Evolutionary conservation across 2,797 vertebrate species (phyloP), one percentile per base, ranked within the genome.

Genomic region (Ispidina lecontei): DNA sequence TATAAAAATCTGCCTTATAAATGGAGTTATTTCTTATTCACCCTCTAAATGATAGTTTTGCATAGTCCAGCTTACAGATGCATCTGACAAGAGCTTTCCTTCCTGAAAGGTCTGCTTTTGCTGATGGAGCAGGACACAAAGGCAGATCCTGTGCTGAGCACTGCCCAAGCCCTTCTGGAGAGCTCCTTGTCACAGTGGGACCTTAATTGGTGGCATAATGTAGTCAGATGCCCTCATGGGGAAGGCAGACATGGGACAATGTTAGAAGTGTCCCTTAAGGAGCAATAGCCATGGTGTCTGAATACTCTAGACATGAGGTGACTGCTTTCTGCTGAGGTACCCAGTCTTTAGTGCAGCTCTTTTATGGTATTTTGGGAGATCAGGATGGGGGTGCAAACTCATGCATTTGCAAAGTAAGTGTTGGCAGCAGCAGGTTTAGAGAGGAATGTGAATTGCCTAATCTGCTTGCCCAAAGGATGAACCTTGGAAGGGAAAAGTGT

Each of bases 101-200:
- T 88, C 51, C 20, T 77, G 77, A 64, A 56, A 59, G 35, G 10
- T 59, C 58, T 69, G 26, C 37, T 46, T 22, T 69, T 6, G 1
- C 43, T 71, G 14, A 62, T 29, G 69, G 52, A 64, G 41, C 4
- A 1, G 37, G 21, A 76, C 11, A 63, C 49, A 35, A 64, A 67
- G 68, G 37, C 5, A 0, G 20, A 4, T 7, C 29, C 75, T 26
- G 0, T 68, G 65, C 37, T 82, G 25, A 3, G 2, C 10, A 3
- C 35, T 69, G 59, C n/a, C 21, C 18, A 0, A 64, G 60, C 44
- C 49, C 54, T 80, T 82, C 70, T 51, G 47, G 41, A 71, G 21
- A 21, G 21, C 19, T 55, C 31, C 52, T 56, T 51, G 26, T 43
- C 46, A 74, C 54, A 69, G 17, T 8, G 39, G 41, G 35, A 46